phyloP scores from a whole-genome alignment of 2,797 vertebrate genomes.

The Lagorchestes hirsutus region DNA sequence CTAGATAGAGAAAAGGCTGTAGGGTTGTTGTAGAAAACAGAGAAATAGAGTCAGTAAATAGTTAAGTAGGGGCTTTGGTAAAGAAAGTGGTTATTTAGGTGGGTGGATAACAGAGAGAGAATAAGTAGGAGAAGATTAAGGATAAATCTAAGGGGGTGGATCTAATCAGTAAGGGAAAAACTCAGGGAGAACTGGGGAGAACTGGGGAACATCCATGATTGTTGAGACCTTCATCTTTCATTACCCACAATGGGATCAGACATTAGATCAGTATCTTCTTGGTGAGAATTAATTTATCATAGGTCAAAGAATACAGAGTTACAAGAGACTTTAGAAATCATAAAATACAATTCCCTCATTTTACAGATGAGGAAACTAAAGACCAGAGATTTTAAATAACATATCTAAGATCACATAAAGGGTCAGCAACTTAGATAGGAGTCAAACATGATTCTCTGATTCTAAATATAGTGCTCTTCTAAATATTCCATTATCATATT shows the following conservation, averaged over 20 bases:
- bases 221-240: background rate
- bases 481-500: background rate
- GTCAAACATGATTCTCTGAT: background rate
- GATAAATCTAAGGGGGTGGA: background rate
- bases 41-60: background rate
- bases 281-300: background rate
- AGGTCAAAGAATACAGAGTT: background rate
- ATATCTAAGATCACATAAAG: background rate
- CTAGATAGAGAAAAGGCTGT: background rate
- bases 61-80: background rate
- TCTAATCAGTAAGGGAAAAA: background rate
- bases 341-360: background rate
- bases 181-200: background rate
- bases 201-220: background rate
- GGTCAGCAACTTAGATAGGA: background rate
- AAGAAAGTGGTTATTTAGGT: background rate
- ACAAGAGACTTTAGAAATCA: background rate
- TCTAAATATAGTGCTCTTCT: background rate
- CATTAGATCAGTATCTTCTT: background rate
- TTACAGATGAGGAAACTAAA: background rate
- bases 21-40: background rate
- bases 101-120: background rate
- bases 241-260: background rate
- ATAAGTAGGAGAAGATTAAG: background rate
- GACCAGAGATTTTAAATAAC: background rate